Conservation (phyloP, 2,797 vertebrate species). For the Gastrophryne carolinensis region DNA sequence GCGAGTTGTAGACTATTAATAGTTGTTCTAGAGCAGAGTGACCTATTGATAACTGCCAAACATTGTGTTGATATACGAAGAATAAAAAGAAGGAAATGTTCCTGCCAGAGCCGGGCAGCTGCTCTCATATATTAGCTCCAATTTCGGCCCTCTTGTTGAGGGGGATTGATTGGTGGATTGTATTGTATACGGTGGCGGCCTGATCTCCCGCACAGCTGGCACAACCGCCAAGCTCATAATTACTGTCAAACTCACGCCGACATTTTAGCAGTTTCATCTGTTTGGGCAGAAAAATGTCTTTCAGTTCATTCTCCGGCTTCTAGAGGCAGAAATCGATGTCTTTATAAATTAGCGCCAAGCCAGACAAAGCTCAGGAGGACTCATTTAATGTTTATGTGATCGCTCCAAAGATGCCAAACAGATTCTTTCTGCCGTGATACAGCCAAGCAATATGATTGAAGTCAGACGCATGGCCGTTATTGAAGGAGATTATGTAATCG, state of each 20-base stretch:
- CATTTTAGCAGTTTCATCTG: neutral
- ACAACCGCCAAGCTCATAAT: neutral
- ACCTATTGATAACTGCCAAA: neutral
- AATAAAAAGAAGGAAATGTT: neutral
- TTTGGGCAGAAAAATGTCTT: conserved; percentile 22
- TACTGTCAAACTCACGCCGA: conserved; percentile 5
- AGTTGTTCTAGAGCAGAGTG: neutral
- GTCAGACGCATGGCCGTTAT: too few relatives aligned
- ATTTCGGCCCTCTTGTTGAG: neutral
- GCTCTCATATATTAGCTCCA: neutral
- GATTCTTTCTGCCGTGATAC: neutral
- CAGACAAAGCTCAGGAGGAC: conserved; percentile 26
- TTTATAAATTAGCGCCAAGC: conserved; percentile 23
- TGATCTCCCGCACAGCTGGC: neutral
- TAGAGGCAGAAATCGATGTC: conserved; percentile 25
- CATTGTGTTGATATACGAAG: neutral
- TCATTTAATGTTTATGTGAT: conserved; percentile 18
- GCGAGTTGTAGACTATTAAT: too few relatives aligned
- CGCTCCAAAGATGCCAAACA: neutral
- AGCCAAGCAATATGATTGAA: neutral
- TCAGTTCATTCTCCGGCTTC: conserved; percentile 20
- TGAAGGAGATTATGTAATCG: too few relatives aligned
- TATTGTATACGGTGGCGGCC: neutral
- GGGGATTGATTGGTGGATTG: neutral
- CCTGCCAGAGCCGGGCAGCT: neutral